These are phyloP conservation scores for Scelioninae gen. 2 DNA, from an alignment of 2,888 invertebrate species.

Conservation along the genomic window DNA sequence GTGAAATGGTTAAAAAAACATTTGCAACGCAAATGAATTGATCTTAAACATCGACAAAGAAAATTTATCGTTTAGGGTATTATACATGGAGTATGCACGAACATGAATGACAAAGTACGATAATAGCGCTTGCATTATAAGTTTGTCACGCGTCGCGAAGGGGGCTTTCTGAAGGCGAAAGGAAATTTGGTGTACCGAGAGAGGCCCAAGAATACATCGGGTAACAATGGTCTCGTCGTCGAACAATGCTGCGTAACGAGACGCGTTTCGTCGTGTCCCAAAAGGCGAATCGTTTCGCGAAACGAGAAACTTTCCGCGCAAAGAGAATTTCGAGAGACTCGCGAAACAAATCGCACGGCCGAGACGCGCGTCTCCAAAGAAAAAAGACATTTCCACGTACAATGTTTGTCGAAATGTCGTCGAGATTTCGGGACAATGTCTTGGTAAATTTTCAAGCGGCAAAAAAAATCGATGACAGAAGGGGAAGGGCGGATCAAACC, in stretches of 20 bases:
- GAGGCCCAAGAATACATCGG: slow-evolving; percentile 58
- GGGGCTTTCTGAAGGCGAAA: slow-evolving; percentile 47
- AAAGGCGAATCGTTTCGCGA: slow-evolving; percentile 57
- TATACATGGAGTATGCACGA: slow-evolving; percentile 56
- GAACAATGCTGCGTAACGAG: slow-evolving; percentile 71
- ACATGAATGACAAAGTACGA: slow-evolving; percentile 57
- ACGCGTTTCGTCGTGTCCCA: slow-evolving; percentile 59
- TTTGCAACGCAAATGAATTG: slow-evolving; percentile 53
- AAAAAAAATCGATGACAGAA: neutral
- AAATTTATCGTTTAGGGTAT: slow-evolving; percentile 51
- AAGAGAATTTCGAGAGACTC: slow-evolving; percentile 56
- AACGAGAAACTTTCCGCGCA: slow-evolving; percentile 56
- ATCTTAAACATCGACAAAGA: slow-evolving; percentile 51
- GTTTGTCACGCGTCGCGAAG: slow-evolving; percentile 54
- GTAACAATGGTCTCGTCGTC: slow-evolving; percentile 64
- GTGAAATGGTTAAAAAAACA: slow-evolving; percentile 24
- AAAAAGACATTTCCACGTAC: neutral
- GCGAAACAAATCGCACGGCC: slow-evolving; percentile 51
- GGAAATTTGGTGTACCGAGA: slow-evolving; percentile 54
- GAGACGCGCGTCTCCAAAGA: neutral
- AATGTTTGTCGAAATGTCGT: slow-evolving; percentile 6
- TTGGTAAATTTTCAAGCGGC: neutral
- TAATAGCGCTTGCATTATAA: slow-evolving; percentile 57
- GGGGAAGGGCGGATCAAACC: too few species aligned
- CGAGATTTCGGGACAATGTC: slow-evolving; percentile 5